Evolutionary conservation across 1,140 invertebrate species (phyloP), one percentile per base, ranked within the genome.

Genomic region (Tenebrio molitor): DNA sequence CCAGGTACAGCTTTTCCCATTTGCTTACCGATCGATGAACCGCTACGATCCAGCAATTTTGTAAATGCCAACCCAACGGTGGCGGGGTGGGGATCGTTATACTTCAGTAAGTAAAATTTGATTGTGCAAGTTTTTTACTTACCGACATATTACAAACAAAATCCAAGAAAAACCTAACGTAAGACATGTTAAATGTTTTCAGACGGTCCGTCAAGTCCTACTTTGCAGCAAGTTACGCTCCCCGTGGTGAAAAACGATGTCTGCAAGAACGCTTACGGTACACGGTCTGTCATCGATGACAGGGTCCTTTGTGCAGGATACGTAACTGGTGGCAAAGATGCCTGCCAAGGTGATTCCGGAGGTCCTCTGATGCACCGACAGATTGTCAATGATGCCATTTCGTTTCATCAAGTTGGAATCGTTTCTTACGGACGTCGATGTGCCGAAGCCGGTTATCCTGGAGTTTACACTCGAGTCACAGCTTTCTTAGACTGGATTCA

Each of bases 331-430:
- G 91, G 91, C 12, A 91, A 92, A 80, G 94, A 96, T 81, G 90
- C 93, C 5, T 96, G 94, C 79, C 91, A 93, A 82, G 94, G 94
- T 14, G 94, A 96, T 82, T 95, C 93, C 25, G 94, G 94, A 4
- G 94, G 94, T 44, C 72, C 75, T 15, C 25, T 73, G 16, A 73
- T 76, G 67, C 39, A 70, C 16, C 62, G 65, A 44, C 12, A 46
- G 67, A 15, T 23, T 68, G 3, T 17, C 50, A 73, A 10, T 75
- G 53, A 0, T n/a, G n/a, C n/a, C n/a, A n/a, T 12, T 15, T 17
- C 15, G 17, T 91, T 84, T 76, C 89, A 90, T 71, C 81, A 88
- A 44, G 88, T 93, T 65, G 93, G 93, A 0, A 85, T 94, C 0
- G 91, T 93, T 0, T 93, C 91, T 8, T 94, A 89, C 74, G 92